Conservation (phyloP, 2,888 invertebrate genomes). For the Heterodera filipjevi region DNA sequence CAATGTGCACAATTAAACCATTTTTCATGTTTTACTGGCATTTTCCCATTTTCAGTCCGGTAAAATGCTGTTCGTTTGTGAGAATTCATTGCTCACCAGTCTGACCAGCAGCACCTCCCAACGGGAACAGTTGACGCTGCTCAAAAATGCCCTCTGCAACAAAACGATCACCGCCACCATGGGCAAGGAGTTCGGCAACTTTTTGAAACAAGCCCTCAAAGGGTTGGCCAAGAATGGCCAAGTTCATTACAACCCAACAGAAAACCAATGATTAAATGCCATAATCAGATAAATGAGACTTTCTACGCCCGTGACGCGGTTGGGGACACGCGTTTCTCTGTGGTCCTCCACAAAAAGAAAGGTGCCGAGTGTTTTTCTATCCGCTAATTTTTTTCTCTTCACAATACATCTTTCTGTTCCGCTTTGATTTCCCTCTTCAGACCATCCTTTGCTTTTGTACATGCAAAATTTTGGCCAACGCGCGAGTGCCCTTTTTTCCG, state of each 20-base stretch:
- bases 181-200: slow-evolving; percentile 62
- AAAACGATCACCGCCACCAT: slow-evolving; percentile 42
- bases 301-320: slow-evolving; percentile 58
- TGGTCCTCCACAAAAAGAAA: slow-evolving; percentile 54
- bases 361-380: slow-evolving; percentile 37
- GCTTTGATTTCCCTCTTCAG: slow-evolving; percentile 43
- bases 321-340: slow-evolving; percentile 56
- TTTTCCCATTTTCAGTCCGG: slow-evolving; percentile 52
- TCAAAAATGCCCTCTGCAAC: slow-evolving; percentile 44
- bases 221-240: slow-evolving; percentile 45
- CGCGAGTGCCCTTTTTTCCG: slow-evolving; percentile 63
- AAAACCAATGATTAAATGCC: slow-evolving; percentile 46
- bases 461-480: slow-evolving; percentile 57
- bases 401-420: neutral
- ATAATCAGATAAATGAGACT: slow-evolving; percentile 52
- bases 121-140: slow-evolving; percentile 48
- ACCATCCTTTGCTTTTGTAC: slow-evolving; percentile 62
- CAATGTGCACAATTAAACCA: slow-evolving; percentile 41
- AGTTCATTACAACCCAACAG: slow-evolving; percentile 54
- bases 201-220: slow-evolving; percentile 59
- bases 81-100: slow-evolving; percentile 60
- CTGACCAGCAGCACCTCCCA: slow-evolving; percentile 53
- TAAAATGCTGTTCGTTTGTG: slow-evolving; percentile 63
- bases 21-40: slow-evolving; percentile 1
- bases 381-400: slow-evolving; percentile 11